Evolutionary conservation across 1,140 invertebrate genomes (phyloP).

Genomic region (Cydia amplana): DNA sequence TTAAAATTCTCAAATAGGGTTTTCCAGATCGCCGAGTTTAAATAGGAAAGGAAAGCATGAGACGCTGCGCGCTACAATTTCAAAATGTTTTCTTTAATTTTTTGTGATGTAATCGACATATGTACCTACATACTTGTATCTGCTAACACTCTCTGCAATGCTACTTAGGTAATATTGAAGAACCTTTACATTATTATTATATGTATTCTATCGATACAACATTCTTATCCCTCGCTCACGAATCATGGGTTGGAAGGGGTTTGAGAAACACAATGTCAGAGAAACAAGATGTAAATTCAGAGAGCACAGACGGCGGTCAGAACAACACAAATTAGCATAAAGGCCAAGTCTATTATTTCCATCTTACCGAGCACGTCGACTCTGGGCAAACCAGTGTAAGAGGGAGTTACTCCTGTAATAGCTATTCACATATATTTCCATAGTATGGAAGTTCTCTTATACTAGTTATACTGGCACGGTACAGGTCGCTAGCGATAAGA

Average conservation of each 20-base stretch:
- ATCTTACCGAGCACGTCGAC: not conserved
- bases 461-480: not conserved
- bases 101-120: too few relatives aligned
- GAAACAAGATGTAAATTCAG: conserved; percentile 25
- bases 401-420: not conserved
- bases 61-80: not conserved
- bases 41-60: not conserved
- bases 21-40: not conserved
- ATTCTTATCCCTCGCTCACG: not conserved
- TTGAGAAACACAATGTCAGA: not conserved
- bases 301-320: conserved; percentile 6
- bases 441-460: too few relatives aligned
- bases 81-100: too few relatives aligned
- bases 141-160: too few relatives aligned
- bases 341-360: not conserved
- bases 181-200: not conserved
- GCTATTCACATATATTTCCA: too few relatives aligned
- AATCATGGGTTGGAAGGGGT: not conserved
- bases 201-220: not conserved
- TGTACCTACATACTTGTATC: too few relatives aligned
- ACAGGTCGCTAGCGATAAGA: not conserved
- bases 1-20: not conserved
- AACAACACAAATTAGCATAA: conserved; percentile 29
- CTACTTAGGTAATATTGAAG: too few relatives aligned
- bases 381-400: not conserved